A percentile compares a stretch with the other conserved stretches of the same genome.
Conservation (phyloP, 2,888 invertebrate species). For the Augiades crinisus region DNA sequence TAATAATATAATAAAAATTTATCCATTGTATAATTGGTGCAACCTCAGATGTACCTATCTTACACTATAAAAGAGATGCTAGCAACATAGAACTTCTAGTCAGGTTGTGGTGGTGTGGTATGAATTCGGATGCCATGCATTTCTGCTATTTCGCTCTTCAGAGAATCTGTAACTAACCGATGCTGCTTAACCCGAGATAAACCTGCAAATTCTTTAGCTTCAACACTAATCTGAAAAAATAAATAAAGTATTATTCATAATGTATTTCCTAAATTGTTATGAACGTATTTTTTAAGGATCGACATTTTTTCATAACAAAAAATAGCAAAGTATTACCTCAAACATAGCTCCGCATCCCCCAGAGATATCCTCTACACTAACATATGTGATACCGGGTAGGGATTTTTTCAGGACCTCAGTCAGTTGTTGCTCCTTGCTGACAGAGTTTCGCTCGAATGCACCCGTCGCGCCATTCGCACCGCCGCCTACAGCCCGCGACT, state of each 20-base stretch:
- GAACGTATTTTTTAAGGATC: no score
- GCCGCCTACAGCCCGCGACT: conserved; percentile 48
- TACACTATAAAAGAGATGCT: neutral
- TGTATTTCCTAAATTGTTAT: neutral
- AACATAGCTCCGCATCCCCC: conserved; percentile 93
- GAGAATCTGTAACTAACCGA: conserved; percentile 85
- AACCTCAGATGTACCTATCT: neutral
- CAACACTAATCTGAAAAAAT: conserved; percentile 79
- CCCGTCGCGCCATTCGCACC: conserved; percentile 35
- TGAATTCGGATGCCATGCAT: conserved; percentile 92
- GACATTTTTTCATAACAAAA: no score
- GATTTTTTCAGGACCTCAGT: conserved; percentile 54
- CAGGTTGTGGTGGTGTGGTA: conserved; percentile 77
- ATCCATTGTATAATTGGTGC: no score
- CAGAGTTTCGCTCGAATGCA: conserved; percentile 55
- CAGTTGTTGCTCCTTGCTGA: conserved; percentile 63
- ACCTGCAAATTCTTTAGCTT: conserved; percentile 86
- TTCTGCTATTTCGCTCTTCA: conserved; percentile 89
- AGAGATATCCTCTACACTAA: conserved; percentile 87
- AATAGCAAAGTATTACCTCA: conserved; percentile 67
- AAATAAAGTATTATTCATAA: no score
- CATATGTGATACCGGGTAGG: conserved; percentile 83
- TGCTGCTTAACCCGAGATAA: conserved; percentile 88
- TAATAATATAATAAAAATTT: no score
- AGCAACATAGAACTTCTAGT: conserved; percentile 15